A percentile compares a stretch with the other conserved stretches of the same genome.
Evolutionary conservation across 2,113 vertebrate genomes (phyloP).

Genomic region (Pseudolaguvia tuberculata): DNA sequence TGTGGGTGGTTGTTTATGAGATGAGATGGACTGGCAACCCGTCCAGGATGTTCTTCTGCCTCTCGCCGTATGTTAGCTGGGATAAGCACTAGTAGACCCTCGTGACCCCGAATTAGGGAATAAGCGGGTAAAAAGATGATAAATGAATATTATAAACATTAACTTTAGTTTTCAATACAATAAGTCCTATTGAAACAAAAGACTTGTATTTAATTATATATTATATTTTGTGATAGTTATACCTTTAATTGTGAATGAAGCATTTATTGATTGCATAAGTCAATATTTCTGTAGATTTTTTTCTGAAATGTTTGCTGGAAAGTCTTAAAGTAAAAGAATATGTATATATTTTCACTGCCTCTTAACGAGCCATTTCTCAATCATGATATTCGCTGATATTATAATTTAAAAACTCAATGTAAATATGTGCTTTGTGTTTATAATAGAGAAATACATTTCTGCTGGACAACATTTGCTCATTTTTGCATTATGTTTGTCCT

Average conservation of each 20-base stretch:
- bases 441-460: not conserved
- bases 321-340: constrained; percentile 7
- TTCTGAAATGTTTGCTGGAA: constrained; percentile 27
- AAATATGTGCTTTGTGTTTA: not conserved
- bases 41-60: too few species aligned
- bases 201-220: not conserved
- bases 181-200: not conserved
- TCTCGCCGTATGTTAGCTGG: too few species aligned
- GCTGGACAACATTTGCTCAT: not conserved
- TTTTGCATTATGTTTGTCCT: not conserved
- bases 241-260: not conserved
- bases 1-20: too few species aligned
- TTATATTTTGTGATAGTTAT: not conserved
- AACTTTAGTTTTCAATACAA: not conserved
- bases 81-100: too few species aligned
- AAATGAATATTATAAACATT: not conserved
- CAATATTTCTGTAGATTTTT: not conserved
- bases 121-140: too few species aligned
- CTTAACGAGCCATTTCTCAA: not conserved
- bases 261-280: not conserved
- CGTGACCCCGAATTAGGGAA: too few species aligned
- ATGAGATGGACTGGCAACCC: too few species aligned
- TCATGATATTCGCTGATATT: not conserved
- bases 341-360: constrained; percentile 3
- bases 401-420: not conserved